Evolutionary conservation across 2,113 vertebrate species (phyloP).

Genomic region (Psittacula cyanocephala): DNA sequence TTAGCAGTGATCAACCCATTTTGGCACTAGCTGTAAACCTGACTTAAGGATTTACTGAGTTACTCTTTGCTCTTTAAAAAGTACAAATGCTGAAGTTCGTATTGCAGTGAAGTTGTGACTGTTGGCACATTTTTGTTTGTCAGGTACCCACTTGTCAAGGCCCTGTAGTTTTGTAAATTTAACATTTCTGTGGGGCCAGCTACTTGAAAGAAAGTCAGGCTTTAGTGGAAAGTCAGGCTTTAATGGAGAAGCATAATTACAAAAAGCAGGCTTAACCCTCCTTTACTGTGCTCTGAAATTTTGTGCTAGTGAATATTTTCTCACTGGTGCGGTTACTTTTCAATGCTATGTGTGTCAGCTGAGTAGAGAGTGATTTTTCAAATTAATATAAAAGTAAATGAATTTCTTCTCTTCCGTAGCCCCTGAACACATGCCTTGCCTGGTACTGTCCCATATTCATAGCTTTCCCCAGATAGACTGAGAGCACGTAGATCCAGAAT

Average conservation of each 20-base stretch:
- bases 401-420: neutral
- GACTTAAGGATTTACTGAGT: neutral
- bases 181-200: neutral
- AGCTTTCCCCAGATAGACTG: neutral
- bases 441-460: neutral
- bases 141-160: neutral
- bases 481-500: neutral
- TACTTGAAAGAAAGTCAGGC: neutral
- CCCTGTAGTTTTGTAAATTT: neutral
- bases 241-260: neutral
- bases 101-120: neutral
- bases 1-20: neutral
- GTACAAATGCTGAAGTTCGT: neutral
- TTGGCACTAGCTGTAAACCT: neutral
- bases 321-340: neutral
- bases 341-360: neutral
- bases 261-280: neutral
- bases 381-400: neutral
- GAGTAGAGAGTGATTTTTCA: neutral
- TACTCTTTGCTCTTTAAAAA: neutral
- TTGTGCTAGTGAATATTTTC: neutral
- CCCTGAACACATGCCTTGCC: neutral
- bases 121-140: constrained; percentile 1
- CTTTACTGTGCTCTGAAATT: neutral
- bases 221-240: neutral